Evolutionary conservation across 2,113 vertebrate genomes (phyloP), one percentile per base, ranked within the genome.

Genomic region (Rhineura floridana): DNA sequence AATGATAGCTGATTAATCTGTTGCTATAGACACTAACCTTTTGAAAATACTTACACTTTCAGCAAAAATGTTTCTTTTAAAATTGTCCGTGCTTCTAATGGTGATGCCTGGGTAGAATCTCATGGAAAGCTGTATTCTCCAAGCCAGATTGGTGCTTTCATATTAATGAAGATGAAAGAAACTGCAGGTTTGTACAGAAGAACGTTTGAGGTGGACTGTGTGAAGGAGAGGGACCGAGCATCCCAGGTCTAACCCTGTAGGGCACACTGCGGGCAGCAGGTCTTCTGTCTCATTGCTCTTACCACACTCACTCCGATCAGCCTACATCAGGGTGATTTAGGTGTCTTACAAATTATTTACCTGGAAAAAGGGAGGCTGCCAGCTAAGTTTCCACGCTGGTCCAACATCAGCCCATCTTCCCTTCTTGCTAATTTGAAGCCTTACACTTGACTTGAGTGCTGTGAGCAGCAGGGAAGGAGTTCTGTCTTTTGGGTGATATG

Each of bases 151-250:
- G 99, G 99, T 82, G 99, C 99, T 90, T 99, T 99, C 46, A 97
- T 99, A 2, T 96, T 99, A 25, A 99, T 99, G 93, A 99, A 99
- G 96, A 99, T 99, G 99, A 99, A 99, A 95, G 99, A 99, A 85
- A 99, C 99, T 12, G 98, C 99, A 97, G 99, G 99, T 99, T 82
- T 94, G 94, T 94, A 11, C 9, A 15, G 75, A 30, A 63, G 36
- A 52, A 65, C 33, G 33, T 46, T 36, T 55, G 1, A 69, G 25
- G 55, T 69, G 36, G 52, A 33, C 0, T 0, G 6, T 33, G 23
- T 39, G 42, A 42, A 44, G 46, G 0, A 1, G 70, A 72, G 36
- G 13, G 70, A 21, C 70, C 6, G 11, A 33, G 19, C 55, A 59
- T 59, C 55, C 55, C n/a, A n/a, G n/a, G n/a, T n/a, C n/a, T n/a